Base-by-base conservation (phyloP, 2,888 invertebrate genomes). In the Pterostichus madidus region DNA sequence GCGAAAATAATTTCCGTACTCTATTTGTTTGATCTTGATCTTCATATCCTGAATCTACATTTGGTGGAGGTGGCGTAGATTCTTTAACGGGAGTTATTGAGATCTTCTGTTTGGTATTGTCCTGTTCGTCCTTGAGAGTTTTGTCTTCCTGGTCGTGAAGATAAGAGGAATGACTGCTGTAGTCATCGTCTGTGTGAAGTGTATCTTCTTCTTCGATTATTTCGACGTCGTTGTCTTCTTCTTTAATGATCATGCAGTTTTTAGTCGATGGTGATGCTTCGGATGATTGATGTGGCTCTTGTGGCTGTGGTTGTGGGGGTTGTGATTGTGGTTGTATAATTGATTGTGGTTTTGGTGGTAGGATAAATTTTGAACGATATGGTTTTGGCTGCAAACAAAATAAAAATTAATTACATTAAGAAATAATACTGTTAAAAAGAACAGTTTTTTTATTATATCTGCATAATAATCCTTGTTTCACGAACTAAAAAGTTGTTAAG, bases 181-280 rank as follows among this genome's bases (percentile, higher is more conserved):
- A 59, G 13, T 78, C 78, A n/a, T 78, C 79, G 52, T 64, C 68
- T 32, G 79, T 49, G 11, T 24, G 8, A 7, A 79, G 15, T 5
- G n/a, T 64, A 8, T 78, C 78, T 10, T 78, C 64, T 59, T 78
- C 78, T 46, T 80, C 80, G 24, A 81, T 61, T 6, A 81, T 61
- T 46, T 81, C 81, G 44, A 75, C 8, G 39, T 81, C 81, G 15
- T 59, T 56, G 11, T 53, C 56, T 81, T 75, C 56, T 59, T 75
- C 61, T 73, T 75, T 75, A 7, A 75, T 75, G 17, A 75, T 46
- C 13, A 77, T 13, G 24, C 59, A 44, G 39, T 44, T 71, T 11
- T 44, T 71, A 1, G 2, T 71, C 15, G 13, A 6, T 24, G 10
- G 17, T 78, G n/a, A 13, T 24, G 15, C 15, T 17, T 17, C 7